These are phyloP conservation scores for Lagopus muta DNA, from an alignment of 2,113 vertebrate species.

Conservation along the genomic window DNA sequence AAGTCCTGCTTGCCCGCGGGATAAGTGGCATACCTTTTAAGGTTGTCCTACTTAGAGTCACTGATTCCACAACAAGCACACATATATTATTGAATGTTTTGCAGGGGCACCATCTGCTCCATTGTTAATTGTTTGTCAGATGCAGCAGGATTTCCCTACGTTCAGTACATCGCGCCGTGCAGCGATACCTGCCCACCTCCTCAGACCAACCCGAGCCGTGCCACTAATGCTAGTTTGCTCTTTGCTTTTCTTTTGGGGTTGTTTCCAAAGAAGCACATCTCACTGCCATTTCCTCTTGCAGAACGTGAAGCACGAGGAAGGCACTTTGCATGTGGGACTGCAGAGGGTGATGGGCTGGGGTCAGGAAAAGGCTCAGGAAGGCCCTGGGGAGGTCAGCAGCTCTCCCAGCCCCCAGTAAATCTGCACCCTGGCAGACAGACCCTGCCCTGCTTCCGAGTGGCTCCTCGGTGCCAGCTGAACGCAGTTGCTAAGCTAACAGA, in stretches of 20 bases:
- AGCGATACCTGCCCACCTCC: not conserved
- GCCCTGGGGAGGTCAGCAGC: not conserved
- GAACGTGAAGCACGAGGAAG: not conserved
- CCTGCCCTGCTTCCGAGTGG: not conserved
- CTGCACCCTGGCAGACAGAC: not conserved
- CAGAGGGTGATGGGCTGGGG: not conserved
- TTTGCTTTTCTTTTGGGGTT: not conserved
- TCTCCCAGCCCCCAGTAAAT: not conserved
- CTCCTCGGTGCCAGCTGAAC: conserved; percentile 41
- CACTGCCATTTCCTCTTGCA: not conserved
- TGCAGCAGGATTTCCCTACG: not conserved
- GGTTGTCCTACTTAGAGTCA: conserved; percentile 70
- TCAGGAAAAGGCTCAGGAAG: not conserved
- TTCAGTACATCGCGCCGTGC: not conserved
- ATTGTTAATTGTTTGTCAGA: conserved; percentile 9
- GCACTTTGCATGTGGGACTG: not conserved
- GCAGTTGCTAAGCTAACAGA: conserved; percentile 49
- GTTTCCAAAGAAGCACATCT: not conserved
- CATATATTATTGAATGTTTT: conserved; percentile 51
- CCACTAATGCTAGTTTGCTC: not conserved
- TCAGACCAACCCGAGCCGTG: fast-evolving
- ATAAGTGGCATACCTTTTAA: conserved; percentile 72
- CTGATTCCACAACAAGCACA: conserved; percentile 6
- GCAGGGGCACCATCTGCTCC: conserved; percentile 47
- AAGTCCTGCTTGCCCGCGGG: conserved; percentile 63